A percentile compares a stretch with the other conserved stretches of the same genome.
Evolutionary conservation across 2,113 vertebrate genomes (phyloP).

Genomic region (Morone chrysops): DNA sequence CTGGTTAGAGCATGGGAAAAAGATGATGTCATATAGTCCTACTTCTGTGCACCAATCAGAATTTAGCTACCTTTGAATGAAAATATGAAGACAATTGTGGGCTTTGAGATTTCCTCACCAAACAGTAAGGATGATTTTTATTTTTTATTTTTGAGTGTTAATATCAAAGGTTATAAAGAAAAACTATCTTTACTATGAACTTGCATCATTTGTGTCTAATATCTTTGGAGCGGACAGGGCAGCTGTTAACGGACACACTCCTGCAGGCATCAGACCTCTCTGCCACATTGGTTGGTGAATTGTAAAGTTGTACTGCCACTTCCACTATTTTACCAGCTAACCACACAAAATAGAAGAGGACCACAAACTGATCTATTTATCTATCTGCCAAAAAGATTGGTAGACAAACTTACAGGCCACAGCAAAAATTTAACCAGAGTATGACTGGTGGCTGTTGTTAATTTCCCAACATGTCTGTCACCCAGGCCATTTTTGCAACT

Average conservation of each 20-base stretch:
- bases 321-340: constrained; percentile 35
- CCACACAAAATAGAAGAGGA: constrained; percentile 1
- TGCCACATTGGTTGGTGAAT: constrained; percentile 2
- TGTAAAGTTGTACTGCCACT: constrained; percentile 10
- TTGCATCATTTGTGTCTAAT: neutral
- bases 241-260: neutral
- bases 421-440: constrained; percentile 48
- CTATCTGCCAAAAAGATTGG: constrained; percentile 27
- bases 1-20: too few relatives aligned
- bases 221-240: neutral
- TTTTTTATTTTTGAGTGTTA: neutral
- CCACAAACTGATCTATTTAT: constrained; percentile 22
- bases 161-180: neutral
- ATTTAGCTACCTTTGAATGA: neutral
- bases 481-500: constrained; percentile 74
- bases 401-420: constrained; percentile 47
- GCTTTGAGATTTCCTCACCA: neutral
- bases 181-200: neutral
- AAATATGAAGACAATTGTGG: neutral
- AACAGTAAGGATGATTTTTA: too few relatives aligned
- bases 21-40: too few relatives aligned
- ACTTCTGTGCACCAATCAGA: neutral
- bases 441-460: constrained; percentile 48
- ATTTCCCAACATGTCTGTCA: constrained; percentile 72
- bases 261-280: neutral